Evolutionary conservation across 2,797 vertebrate species (phyloP), one percentile per base, ranked within the genome.

Genomic region (Micropoecilia bifurca): DNA sequence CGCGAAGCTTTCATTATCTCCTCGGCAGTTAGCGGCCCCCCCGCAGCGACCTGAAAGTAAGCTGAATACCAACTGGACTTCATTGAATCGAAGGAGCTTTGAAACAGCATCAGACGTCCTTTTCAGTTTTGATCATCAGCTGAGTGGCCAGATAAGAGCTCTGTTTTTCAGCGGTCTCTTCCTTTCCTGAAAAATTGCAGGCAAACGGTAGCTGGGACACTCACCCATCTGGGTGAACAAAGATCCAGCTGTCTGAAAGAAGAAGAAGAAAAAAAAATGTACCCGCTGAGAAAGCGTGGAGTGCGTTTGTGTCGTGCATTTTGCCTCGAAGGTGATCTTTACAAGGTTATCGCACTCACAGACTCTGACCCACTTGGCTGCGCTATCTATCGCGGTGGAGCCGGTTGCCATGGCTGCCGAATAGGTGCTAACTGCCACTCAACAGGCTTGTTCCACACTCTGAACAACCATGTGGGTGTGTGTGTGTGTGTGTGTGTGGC

Each of bases 391-490:
- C 84, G 90, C 88, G 80, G 92, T 94, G 93, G 92, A 91, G 89
- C 92, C 88, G 90, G 96, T 96, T 96, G 95, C 95, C 94, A 96
- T 96, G 95, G 94, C 90, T 95, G 95, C 94, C 88, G 95, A 95
- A 95, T 94, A 95, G 93, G 94, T 95, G 93, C 94, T 94, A 96
- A 95, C 95, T 95, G 95, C 94, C 95, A 95, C 91, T 96, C 95
- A 96, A 93, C 93, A 92, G 88, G 87, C 94, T 94, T 90, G 93
- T 93, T 95, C 80, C 88, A 86, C 89, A 84, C 87, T 83, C 73
- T 78, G 85, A 92, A 84, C 66, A 59, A 85, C 79, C 71, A 85
- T 74, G 90, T 92, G 87, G 81, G 90, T 86, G 89, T 88, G 74
- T 83, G 76, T 74, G 84, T 87, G 74, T 82, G 41, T 41, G 41